A percentile compares a stretch with the other conserved stretches of the same genome.
phyloP scores from a whole-genome alignment of 2,888 invertebrate species.

The Ochlodes sylvanus region DNA sequence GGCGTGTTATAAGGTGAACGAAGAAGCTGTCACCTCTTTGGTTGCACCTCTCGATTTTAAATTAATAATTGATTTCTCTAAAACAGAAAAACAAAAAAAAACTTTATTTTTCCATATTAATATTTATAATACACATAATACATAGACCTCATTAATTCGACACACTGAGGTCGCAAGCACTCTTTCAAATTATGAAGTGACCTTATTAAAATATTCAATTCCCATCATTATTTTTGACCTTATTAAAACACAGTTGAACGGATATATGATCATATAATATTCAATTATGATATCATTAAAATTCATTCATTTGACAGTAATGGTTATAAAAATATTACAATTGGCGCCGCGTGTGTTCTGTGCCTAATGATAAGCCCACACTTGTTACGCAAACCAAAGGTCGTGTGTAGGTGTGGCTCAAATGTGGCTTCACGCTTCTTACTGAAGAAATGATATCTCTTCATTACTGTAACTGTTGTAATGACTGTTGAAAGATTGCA shows the following conservation, averaged over 20 bases:
- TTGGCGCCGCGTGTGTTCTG: conserved; percentile 13
- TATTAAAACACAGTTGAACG: background rate
- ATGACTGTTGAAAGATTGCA: background rate
- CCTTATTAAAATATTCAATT: background rate
- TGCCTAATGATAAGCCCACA: conserved; percentile 44
- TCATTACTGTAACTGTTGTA: conserved; percentile 17
- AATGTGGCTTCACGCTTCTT: conserved; percentile 35
- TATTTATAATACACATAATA: no score
- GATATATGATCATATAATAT: background rate
- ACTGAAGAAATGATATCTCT: conserved; percentile 26
- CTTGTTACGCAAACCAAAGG: conserved; percentile 53
- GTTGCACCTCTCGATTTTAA: no score
- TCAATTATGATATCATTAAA: conserved; percentile 28
- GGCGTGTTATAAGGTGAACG: no score
- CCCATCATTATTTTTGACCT: conserved; percentile 12
- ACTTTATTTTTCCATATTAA: no score
- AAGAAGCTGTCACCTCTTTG: no score
- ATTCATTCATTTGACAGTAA: conserved; percentile 26
- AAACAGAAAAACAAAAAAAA: no score
- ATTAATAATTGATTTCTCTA: no score
- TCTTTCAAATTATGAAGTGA: background rate
- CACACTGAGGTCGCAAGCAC: no score
- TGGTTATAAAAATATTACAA: conserved; percentile 31
- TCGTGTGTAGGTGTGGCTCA: conserved; percentile 48
- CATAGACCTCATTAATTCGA: no score